These are phyloP conservation scores for Copsychus sechellarum DNA, from an alignment of 2,113 vertebrate species.

Conservation along the genomic window DNA sequence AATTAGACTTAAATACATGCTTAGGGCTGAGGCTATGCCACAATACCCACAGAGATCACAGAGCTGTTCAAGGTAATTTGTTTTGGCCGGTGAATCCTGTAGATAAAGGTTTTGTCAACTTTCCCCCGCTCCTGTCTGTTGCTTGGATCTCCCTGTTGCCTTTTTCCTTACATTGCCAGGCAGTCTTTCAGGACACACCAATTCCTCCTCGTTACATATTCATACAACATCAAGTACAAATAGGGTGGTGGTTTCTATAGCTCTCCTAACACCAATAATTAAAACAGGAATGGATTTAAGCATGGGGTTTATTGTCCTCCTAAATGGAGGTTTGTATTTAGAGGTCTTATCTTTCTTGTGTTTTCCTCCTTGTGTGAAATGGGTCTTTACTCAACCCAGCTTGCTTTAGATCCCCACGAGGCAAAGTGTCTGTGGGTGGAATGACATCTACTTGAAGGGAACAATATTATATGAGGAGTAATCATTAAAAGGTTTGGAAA, in stretches of 20 bases:
- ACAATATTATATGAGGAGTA: background rate
- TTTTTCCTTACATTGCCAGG: background rate
- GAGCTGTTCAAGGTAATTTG: background rate
- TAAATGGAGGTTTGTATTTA: background rate
- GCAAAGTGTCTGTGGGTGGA: background rate
- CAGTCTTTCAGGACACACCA: background rate
- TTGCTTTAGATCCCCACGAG: background rate
- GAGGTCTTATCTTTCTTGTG: background rate
- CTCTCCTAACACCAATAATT: background rate
- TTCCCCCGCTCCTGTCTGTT: background rate
- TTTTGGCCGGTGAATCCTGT: background rate
- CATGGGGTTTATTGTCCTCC: background rate
- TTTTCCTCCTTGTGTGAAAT: conserved; percentile 21
- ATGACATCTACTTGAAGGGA: background rate
- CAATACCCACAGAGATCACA: conserved; percentile 19
- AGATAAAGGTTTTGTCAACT: conserved; percentile 8
- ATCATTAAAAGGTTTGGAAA: conserved; percentile 48
- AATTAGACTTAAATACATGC: background rate
- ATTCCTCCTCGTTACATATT: background rate
- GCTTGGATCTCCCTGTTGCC: background rate
- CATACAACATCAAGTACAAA: background rate
- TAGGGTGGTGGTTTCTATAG: background rate
- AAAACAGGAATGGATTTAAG: conserved; percentile 2
- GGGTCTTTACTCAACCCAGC: background rate
- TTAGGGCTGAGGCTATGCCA: background rate